Evolutionary conservation across 1,140 invertebrate species (phyloP), one percentile per base, ranked within the genome.

Genomic region (Leptoteleia sp.): DNA sequence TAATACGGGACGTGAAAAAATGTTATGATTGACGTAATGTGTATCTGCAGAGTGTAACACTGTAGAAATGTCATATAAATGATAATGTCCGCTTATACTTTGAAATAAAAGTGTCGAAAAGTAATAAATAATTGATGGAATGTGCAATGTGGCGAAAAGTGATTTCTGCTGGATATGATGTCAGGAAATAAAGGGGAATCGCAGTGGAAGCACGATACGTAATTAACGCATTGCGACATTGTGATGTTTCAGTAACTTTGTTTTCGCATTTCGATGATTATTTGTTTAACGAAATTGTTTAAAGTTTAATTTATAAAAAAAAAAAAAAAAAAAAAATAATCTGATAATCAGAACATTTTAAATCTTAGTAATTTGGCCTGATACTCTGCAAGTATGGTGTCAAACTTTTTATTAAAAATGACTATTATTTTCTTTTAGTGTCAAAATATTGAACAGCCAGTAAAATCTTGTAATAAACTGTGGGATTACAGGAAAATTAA

Each of bases 41-140:
- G 25, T 43, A 3, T 7, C n/a, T n/a, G 15, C 13, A 37, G 22
- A 47, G 48, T 38, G 22, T 68, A 25, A 47, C 35, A 43, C 25
- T 50, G 25, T 25, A 61, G 37, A 61, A 42, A 71, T 25, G 67
- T 61, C 45, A 61, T 71, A 71, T 71, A 71, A 71, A 71, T 71
- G 67, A 71, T 71, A 71, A 71, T 71, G 37, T 61, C 6, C 37
- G 52, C 45, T 71, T 61, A 61, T 35, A 37, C 27, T 16, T 0
- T 25, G 29, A 61, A 71, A 59, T 71, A 43, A 61, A 71, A 71
- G 12, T 52, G 54, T 61, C 55, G 22, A 35, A 50, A 64, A 37
- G 17, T 72, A 62, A 64, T 72, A 72, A 72, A 72, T 72, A 55
- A 62, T 62, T 62, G 48, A 72, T 72, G 33, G 11, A 7, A 42